phyloP scores from a whole-genome alignment of 2,888 invertebrate species.

The Eremobia ochroleuca region DNA sequence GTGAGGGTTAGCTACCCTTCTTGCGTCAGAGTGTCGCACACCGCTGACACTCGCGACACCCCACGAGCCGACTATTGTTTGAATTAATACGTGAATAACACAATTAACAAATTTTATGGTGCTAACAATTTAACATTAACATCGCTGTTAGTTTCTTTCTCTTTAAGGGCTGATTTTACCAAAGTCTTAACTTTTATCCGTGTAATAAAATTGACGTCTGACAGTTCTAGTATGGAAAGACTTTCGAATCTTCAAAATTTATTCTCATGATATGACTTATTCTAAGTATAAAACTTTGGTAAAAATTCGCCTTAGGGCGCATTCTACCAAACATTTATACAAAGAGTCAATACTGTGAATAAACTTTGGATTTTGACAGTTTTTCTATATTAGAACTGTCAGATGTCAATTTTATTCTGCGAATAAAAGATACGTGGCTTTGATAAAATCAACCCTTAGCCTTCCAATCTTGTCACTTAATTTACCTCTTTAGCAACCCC shows the following conservation, averaged over 20 bases:
- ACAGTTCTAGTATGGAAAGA: background rate
- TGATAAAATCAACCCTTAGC: too few relatives aligned
- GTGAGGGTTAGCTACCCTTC: slow-evolving; percentile 76
- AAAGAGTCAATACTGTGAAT: too few relatives aligned
- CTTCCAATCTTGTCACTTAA: too few relatives aligned
- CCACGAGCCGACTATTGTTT: slow-evolving; percentile 45
- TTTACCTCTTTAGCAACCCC: too few relatives aligned
- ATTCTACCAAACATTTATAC: too few relatives aligned
- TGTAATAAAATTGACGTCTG: background rate
- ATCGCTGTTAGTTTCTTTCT: background rate
- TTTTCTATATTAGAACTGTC: too few relatives aligned
- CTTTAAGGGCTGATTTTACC: background rate
- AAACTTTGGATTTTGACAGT: too few relatives aligned
- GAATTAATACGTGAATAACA: slow-evolving; percentile 60
- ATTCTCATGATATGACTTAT: too few relatives aligned
- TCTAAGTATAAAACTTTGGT: too few relatives aligned
- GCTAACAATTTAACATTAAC: slow-evolving; percentile 36
- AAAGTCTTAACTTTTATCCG: background rate
- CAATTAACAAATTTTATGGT: slow-evolving; percentile 56
- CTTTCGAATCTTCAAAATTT: background rate
- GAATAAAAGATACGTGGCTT: too few relatives aligned
- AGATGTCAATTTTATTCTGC: too few relatives aligned
- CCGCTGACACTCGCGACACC: slow-evolving; percentile 45
- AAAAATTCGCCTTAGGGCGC: too few relatives aligned
- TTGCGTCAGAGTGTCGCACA: slow-evolving; percentile 66